These are phyloP conservation scores for Sebastes glaucus DNA, from an alignment of 2,797 vertebrate species.

Conservation along the genomic window DNA sequence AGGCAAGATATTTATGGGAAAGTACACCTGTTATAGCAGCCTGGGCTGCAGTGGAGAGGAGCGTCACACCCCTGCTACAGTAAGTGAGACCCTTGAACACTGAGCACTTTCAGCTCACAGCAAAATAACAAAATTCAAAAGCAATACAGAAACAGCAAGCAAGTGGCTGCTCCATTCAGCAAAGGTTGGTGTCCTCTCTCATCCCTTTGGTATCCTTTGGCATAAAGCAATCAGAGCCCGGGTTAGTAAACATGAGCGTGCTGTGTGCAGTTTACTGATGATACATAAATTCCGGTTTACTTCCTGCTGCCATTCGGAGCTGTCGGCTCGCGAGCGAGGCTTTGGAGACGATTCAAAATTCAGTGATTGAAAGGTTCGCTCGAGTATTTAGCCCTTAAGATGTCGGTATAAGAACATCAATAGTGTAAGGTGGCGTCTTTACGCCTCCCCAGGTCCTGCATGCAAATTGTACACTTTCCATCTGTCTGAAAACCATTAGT, in stretches of 20 bases:
- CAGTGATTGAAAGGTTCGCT: slow-evolving; percentile 24
- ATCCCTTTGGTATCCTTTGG: slow-evolving; percentile 26
- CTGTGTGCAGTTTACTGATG: slow-evolving; percentile 21
- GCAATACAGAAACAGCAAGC: slow-evolving; percentile 16
- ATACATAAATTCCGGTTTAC: slow-evolving; percentile 24
- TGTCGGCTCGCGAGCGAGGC: slow-evolving; percentile 39
- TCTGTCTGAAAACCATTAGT: slow-evolving; percentile 36
- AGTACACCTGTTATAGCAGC: slow-evolving; percentile 18
- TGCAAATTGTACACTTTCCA: slow-evolving; percentile 39
- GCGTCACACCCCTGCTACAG: neutral
- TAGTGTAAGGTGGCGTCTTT: neutral
- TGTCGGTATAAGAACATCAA: slow-evolving; percentile 15
- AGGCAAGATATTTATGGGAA: slow-evolving; percentile 15
- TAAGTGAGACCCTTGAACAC: neutral
- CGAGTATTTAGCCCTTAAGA: slow-evolving; percentile 30
- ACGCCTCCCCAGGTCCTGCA: neutral
- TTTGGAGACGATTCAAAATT: slow-evolving; percentile 35
- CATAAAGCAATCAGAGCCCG: slow-evolving; percentile 22
- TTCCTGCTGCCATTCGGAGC: slow-evolving; percentile 19
- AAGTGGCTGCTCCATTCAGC: slow-evolving; percentile 1
- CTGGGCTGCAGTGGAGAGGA: neutral
- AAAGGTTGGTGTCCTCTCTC: slow-evolving; percentile 2
- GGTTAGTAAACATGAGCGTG: slow-evolving; percentile 9
- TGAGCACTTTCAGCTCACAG: neutral
- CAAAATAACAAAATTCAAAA: slow-evolving; percentile 20